A percentile compares a stretch with the other conserved stretches of the same genome.
These are phyloP conservation scores for Petrolisthes cinctipes DNA, from an alignment of 2,888 invertebrate species.

Conservation along the genomic window DNA sequence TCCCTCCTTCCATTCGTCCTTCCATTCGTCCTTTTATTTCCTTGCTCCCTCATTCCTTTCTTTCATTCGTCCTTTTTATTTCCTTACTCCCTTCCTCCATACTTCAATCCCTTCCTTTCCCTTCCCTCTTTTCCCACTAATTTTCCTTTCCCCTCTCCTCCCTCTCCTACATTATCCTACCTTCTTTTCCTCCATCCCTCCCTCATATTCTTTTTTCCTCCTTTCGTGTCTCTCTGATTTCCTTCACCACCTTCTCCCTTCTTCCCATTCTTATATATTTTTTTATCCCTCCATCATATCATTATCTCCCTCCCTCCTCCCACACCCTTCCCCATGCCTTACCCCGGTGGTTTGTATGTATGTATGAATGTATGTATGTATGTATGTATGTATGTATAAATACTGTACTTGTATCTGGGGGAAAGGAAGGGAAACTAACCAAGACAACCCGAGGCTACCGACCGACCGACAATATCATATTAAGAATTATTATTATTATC, in stretches of 20 bases:
- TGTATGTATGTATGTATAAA: constrained; percentile 1
- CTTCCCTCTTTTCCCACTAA: background rate
- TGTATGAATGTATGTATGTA: constrained; percentile 7
- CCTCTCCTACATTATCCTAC: background rate
- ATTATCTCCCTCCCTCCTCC: too few species aligned
- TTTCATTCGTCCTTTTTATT: background rate
- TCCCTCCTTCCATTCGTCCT: too few species aligned
- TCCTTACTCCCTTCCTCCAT: background rate
- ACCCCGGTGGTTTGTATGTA: background rate
- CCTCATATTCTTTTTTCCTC: background rate
- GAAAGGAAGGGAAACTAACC: too few species aligned
- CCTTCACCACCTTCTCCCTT: background rate
- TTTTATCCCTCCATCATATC: constrained; percentile 16
- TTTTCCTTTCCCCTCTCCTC: background rate
- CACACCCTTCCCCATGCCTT: background rate
- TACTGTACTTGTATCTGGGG: background rate
- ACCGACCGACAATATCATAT: too few species aligned
- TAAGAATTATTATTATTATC: too few species aligned
- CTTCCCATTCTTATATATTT: background rate
- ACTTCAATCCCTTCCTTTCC: background rate
- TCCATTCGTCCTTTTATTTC: too few species aligned
- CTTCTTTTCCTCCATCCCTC: constrained; percentile 15
- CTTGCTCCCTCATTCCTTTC: too few species aligned
- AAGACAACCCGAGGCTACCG: too few species aligned
- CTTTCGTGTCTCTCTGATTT: background rate